A percentile compares a stretch with the other conserved stretches of the same genome.
Conservation (phyloP, 1,140 invertebrate species). For the Lasaia peninsularis region DNA sequence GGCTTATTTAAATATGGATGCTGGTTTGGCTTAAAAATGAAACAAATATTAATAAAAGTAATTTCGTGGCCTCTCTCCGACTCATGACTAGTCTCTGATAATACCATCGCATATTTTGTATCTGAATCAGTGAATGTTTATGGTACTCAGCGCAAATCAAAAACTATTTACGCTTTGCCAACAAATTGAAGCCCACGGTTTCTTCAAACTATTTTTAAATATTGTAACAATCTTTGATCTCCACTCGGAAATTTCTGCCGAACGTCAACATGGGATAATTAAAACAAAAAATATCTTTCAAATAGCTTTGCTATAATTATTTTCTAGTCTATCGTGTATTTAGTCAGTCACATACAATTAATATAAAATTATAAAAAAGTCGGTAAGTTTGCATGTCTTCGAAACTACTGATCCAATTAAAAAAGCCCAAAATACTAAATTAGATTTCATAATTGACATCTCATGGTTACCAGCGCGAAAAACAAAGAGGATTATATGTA, state of each 20-base stretch:
- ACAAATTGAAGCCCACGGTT: constrained; percentile 4
- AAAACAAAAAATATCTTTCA: neutral
- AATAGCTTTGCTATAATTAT: neutral
- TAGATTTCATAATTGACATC: too few species aligned
- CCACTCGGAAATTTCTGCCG: neutral
- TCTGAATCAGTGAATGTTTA: neutral
- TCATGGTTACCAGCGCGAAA: too few species aligned
- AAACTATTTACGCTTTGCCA: neutral
- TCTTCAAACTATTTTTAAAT: neutral
- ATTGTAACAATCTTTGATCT: neutral
- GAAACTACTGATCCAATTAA: too few species aligned
- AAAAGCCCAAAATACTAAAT: too few species aligned
- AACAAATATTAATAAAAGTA: too few species aligned
- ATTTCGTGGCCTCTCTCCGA: too few species aligned
- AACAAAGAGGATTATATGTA: too few species aligned
- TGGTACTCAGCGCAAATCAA: neutral
- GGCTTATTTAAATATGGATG: too few species aligned
- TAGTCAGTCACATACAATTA: too few species aligned
- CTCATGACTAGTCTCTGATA: neutral
- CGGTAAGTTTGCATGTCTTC: too few species aligned
- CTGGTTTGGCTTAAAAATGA: too few species aligned
- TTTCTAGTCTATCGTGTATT: neutral
- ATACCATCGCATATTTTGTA: neutral
- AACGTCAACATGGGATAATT: neutral
- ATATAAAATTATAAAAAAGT: too few species aligned